phyloP scores from a whole-genome alignment of 1,140 invertebrate genomes.

The Zaprionus lachaisei region DNA sequence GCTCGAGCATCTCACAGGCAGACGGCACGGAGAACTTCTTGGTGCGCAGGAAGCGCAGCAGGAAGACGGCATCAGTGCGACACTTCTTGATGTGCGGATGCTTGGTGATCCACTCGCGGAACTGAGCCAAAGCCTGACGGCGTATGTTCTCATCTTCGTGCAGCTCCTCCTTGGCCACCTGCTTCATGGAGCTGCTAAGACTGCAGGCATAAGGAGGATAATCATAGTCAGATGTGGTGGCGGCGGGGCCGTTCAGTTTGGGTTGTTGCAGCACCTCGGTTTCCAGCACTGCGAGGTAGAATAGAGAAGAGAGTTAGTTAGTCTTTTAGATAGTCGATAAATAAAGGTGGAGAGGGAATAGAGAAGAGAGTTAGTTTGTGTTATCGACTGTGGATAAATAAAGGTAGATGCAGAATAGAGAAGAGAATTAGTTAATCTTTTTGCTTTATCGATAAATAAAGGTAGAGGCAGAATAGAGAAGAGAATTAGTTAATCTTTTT shows the following conservation, averaged over 20 bases:
- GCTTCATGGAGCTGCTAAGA: conserved; percentile 73
- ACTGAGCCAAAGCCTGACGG: conserved; percentile 89
- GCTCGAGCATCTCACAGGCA: conserved; percentile 93
- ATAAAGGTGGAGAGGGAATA: too few species aligned
- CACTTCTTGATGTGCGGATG: conserved; percentile 91
- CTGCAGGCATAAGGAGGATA: conserved; percentile 79
- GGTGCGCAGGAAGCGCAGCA: conserved; percentile 92
- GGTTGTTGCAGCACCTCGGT: conserved; percentile 75
- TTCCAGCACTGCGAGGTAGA: conserved; percentile 74
- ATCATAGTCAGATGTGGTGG: conserved; percentile 59
- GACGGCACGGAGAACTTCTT: conserved; percentile 94
- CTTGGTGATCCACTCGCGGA: conserved; percentile 91
- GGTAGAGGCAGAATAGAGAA: not conserved
- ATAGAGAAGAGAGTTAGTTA: not conserved
- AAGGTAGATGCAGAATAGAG: not conserved
- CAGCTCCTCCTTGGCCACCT: conserved; percentile 89
- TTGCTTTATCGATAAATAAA: too few species aligned
- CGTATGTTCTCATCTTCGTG: conserved; percentile 89
- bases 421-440: too few species aligned
- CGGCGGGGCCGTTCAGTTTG: conserved; percentile 58
- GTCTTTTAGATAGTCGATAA: not conserved
- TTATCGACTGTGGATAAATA: too few species aligned
- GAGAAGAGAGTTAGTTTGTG: too few species aligned
- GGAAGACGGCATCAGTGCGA: conserved; percentile 90
- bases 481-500: not conserved